Evolutionary conservation across 2,888 invertebrate species (phyloP), one percentile per base, ranked within the genome.

Genomic region (Beris morrisii): DNA sequence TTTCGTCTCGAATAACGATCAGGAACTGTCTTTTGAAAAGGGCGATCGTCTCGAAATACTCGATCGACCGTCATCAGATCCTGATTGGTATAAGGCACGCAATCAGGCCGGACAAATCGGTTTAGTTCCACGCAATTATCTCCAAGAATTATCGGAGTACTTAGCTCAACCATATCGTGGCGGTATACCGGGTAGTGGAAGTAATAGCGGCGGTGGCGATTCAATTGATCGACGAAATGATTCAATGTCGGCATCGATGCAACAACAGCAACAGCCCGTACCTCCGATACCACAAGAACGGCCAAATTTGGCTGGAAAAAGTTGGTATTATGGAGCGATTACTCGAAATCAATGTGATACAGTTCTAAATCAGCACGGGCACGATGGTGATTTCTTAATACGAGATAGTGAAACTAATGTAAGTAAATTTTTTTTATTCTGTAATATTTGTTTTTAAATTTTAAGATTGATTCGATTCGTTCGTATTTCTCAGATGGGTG

Each of bases 391-490:
- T 84, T 99, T 96, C 85, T 89, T 99, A 77, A 96, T 99, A 76
- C 85, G 99, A 74, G 98, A 98, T 84, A 97, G 96, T 79, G 99
- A 99, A 86, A 97, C 98, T 75, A 98, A 97, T 83, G 98, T 97
- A 82, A 90, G 92, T 85, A 54, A 30, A 38, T 45, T 54, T 44
- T 44, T 55, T 48, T 45, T 22, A 22, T 22, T 22, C 22, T 22
- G 22, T 22, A 22, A 5, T 11, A 11, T 56, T 13, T 31, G 2
- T 59, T 64, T 55, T 32, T 45, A 32, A 12, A n/a, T n/a, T n/a
- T n/a, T n/a, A n/a, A 22, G 22, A 22, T 22, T 22, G 22, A 22
- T 22, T 13, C 52, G 11, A 13, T 5, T 12, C 12, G 11, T 11
- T 52, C 15, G 52, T 28, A 13, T 54, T 30, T 54, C 54, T 31